phyloP scores from a whole-genome alignment of 2,797 vertebrate genomes.

The Falco novaeseelandiae region DNA sequence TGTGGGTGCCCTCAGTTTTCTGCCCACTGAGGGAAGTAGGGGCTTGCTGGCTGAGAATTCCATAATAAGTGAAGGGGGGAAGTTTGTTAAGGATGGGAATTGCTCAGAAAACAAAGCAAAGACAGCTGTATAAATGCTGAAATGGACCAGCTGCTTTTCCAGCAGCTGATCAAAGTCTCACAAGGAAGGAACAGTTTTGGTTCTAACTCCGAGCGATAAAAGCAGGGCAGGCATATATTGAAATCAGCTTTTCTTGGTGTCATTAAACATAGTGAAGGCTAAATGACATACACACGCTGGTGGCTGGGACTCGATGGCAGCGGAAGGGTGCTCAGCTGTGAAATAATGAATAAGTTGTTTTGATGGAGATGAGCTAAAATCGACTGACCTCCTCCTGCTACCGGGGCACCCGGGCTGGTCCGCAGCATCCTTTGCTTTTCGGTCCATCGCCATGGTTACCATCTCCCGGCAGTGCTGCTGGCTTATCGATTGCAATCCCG shows the following conservation, averaged over 20 bases:
- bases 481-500: background rate
- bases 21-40: background rate
- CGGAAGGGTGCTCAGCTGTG: background rate
- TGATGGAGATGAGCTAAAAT: background rate
- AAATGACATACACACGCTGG: background rate
- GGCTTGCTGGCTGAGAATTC: background rate
- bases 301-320: background rate
- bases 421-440: slow-evolving; percentile 47
- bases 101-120: background rate
- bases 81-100: background rate
- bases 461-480: slow-evolving; percentile 16
- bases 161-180: too few species aligned
- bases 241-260: too few species aligned
- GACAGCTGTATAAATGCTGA: background rate
- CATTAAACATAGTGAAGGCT: background rate
- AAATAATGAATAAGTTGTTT: background rate
- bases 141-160: background rate
- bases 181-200: background rate
- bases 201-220: fast-evolving
- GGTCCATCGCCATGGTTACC: slow-evolving; percentile 67
- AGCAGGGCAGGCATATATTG: background rate
- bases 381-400: slow-evolving; percentile 52
- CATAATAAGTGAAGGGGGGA: fast-evolving
- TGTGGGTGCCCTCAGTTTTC: background rate
- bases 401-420: background rate